Evolutionary conservation across 2,113 vertebrate species (phyloP), one percentile per base, ranked within the genome.

Genomic region (Pimephales promelas): DNA sequence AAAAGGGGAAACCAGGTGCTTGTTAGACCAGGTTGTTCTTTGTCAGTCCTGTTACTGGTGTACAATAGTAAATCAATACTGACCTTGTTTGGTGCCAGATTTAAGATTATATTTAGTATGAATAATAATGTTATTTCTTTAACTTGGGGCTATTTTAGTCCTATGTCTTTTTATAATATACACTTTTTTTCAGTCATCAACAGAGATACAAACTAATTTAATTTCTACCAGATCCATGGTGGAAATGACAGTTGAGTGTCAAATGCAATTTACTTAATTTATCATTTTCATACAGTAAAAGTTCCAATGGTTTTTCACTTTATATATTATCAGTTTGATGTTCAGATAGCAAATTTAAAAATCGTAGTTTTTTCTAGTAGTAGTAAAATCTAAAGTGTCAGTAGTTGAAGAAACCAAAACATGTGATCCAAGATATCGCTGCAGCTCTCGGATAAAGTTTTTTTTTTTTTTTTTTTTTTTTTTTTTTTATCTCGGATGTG

Each of bases 1-100:
- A 31, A 66, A 59, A 18, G 79, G 52, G 72, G 52, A 78, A 61
- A 74, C 66, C 80, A 85, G 80, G 75, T 83, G 80, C 75, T 64
- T 52, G 83, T 74, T 78, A 76, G 61, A 24, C 28, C n/a, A 34
- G 52, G 76, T 76, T 76, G 57, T 75, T 70, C 82, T 61, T 61
- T 70, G 68, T 74, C 83, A 34, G 24, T 74, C 26, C 43, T 64
- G 66, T 49, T 72, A 40, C 45, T 45, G 18, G 2, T 8, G 5
- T 24, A 74, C 56, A 28, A 64, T 74, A 40, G 45, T 81, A 56
- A 85, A 85, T 83, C 81, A 49, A 57, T 86, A 8, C 31, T n/a
- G 70, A 34, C 28, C 68, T 73, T 70, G 11, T 85, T 74, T n/a
- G 49, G 26, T 52, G 16, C 4, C 3, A 14, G 52, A 68, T 40